A percentile compares a stretch with the other conserved stretches of the same genome.
Conservation (phyloP, 2,113 vertebrate species). For the Pleuronectes platessa region DNA sequence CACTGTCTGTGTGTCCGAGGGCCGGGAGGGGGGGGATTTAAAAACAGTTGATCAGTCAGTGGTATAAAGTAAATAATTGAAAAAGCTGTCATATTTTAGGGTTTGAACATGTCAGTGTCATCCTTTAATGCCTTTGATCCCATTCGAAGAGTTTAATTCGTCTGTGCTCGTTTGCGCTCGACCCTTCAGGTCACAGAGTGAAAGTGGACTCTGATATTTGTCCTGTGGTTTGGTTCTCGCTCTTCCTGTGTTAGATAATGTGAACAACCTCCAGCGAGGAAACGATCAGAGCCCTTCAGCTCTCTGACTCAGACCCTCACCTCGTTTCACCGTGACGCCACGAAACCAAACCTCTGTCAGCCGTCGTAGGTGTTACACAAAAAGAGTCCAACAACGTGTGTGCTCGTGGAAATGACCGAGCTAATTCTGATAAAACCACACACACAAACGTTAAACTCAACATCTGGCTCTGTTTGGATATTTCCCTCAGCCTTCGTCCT, state of each 20-base stretch:
- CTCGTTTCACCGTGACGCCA: not conserved
- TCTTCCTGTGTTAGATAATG: not conserved
- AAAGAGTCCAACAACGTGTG: not conserved
- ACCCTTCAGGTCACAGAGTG: too few species aligned
- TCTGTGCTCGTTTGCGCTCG: too few species aligned
- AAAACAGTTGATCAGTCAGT: too few species aligned
- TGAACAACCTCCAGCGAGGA: slow-evolving; percentile 4
- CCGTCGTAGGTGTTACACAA: slow-evolving; percentile 22
- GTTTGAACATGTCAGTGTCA: not conserved
- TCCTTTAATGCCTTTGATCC: not conserved
- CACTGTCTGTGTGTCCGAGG: too few species aligned
- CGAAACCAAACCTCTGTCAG: slow-evolving; percentile 28
- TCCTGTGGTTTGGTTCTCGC: too few species aligned
- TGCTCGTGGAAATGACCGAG: not conserved
- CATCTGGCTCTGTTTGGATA: not conserved
- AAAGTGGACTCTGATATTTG: too few species aligned
- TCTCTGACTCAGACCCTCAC: slow-evolving; percentile 36
- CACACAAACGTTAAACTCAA: not conserved
- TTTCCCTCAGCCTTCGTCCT: not conserved
- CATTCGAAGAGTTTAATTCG: not conserved
- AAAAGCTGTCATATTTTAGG: not conserved
- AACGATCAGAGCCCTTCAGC: slow-evolving; percentile 17
- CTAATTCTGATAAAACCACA: slow-evolving; percentile 9
- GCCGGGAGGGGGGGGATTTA: too few species aligned
- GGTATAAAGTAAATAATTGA: too few species aligned